A percentile compares a stretch with the other conserved stretches of the same genome.
phyloP scores from a whole-genome alignment of 2,113 vertebrate species.

The Ancistrus triradiatus region DNA sequence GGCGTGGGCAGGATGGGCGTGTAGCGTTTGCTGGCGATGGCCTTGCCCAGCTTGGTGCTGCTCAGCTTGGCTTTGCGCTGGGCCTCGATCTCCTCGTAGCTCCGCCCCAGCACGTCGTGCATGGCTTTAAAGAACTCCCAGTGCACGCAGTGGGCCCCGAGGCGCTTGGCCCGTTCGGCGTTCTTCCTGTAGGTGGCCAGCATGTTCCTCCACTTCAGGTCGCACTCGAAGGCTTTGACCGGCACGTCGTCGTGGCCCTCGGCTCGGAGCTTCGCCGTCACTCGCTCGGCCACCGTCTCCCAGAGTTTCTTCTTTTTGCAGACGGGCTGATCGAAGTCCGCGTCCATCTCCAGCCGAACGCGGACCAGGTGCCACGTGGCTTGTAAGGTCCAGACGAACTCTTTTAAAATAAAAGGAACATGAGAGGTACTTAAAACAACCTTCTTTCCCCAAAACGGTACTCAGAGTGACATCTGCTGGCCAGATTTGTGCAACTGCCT shows the following conservation, averaged over 20 bases:
- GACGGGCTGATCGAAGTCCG: conserved; percentile 67
- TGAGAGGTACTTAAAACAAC: too few species aligned
- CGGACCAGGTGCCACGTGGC: conserved; percentile 70
- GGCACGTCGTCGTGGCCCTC: conserved; percentile 44
- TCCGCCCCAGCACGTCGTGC: conserved; percentile 65
- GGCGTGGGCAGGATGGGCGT: conserved; percentile 68
- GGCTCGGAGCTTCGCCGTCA: conserved; percentile 57
- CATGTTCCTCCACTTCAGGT: conserved; percentile 76
- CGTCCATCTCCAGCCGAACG: conserved; percentile 68
- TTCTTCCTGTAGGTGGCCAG: conserved; percentile 73
- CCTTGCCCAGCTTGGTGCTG: conserved; percentile 54
- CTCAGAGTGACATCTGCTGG: too few species aligned
- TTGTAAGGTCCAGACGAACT: conserved; percentile 72
- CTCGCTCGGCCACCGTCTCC: conserved; percentile 66
- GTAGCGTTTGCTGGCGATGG: conserved; percentile 62
- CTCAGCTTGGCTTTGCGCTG: conserved; percentile 58
- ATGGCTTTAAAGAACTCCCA: conserved; percentile 73
- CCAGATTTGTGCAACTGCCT: too few species aligned
- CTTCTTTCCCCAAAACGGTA: too few species aligned
- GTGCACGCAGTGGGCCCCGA: conserved; percentile 60
- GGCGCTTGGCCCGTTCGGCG: conserved; percentile 58
- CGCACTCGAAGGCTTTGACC: conserved; percentile 69
- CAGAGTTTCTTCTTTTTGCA: conserved; percentile 75
- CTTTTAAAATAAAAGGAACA: conserved; percentile 34
- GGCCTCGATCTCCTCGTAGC: conserved; percentile 61